Evolutionary conservation across 2,888 invertebrate genomes (phyloP).

Genomic region (Brassicogethes aeneus): DNA sequence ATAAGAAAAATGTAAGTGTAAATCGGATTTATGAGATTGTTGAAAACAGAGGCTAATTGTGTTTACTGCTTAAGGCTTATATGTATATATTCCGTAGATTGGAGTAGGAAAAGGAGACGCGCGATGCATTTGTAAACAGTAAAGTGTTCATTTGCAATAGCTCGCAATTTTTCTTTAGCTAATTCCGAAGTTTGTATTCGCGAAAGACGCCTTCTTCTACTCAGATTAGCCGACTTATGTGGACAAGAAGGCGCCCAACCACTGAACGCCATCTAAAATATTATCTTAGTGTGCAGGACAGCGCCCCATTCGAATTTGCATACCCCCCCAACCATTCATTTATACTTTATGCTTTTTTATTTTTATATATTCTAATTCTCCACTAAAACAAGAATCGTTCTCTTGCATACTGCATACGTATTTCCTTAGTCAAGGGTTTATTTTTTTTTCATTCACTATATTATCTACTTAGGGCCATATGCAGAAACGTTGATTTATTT

Average conservation of each 20-base stretch:
- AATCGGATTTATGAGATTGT: constrained; percentile 37
- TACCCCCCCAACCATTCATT: too few species aligned
- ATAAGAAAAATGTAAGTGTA: constrained; percentile 29
- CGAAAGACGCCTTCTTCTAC: constrained; percentile 26
- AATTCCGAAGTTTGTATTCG: constrained; percentile 37
- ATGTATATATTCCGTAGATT: constrained; percentile 34
- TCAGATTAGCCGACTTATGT: constrained; percentile 30
- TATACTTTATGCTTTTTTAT: too few species aligned
- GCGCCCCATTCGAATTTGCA: too few species aligned
- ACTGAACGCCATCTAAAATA: too few species aligned
- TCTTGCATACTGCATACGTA: too few species aligned
- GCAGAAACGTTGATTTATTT: too few species aligned
- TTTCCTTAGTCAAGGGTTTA: too few species aligned
- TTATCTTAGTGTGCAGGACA: too few species aligned
- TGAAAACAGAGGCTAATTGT: constrained; percentile 38
- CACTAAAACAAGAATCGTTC: too few species aligned
- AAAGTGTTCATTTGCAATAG: constrained; percentile 32
- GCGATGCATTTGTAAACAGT: constrained; percentile 32
- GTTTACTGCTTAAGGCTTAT: constrained; percentile 33
- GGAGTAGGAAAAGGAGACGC: constrained; percentile 29
- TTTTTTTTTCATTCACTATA: too few species aligned
- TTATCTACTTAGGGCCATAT: too few species aligned
- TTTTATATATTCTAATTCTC: too few species aligned
- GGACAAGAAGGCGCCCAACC: constrained; percentile 27
- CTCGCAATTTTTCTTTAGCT: constrained; percentile 34